Evolutionary conservation across 2,888 invertebrate species (phyloP).

Genomic region (Sepioteuthis lessoniana): DNA sequence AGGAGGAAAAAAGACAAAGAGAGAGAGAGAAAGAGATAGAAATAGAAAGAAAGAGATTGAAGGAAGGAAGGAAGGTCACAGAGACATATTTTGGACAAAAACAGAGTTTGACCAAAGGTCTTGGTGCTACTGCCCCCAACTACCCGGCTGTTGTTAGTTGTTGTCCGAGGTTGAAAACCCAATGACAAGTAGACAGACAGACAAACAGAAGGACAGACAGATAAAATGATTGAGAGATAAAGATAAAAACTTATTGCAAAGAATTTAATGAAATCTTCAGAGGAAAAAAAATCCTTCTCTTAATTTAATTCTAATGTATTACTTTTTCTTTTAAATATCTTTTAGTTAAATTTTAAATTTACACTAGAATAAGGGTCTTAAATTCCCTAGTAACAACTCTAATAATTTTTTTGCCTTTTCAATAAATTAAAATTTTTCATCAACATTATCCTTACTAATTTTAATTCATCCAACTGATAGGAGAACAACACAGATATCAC

Average conservation of each 20-base stretch:
- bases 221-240: not conserved
- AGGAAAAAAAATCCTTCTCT: not conserved
- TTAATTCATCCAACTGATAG: too few species aligned
- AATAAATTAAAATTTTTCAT: too few species aligned
- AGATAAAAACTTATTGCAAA: not conserved
- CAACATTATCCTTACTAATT: too few species aligned
- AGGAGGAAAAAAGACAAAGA: constrained; percentile 16
- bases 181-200: constrained; percentile 4
- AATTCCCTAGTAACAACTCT: too few species aligned
- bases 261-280: not conserved
- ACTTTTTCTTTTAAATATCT: too few species aligned
- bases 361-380: too few species aligned
- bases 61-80: not conserved
- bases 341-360: too few species aligned
- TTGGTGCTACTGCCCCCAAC: not conserved
- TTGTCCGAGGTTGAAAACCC: not conserved
- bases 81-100: not conserved
- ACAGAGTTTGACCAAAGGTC: not conserved
- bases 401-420: too few species aligned
- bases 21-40: not conserved
- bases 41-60: too few species aligned
- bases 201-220: not conserved
- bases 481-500: too few species aligned
- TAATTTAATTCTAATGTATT: too few species aligned
- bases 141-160: constrained; percentile 33